Base-by-base conservation (phyloP, 2,888 invertebrate species). In the Standfussiana lucernea region DNA sequence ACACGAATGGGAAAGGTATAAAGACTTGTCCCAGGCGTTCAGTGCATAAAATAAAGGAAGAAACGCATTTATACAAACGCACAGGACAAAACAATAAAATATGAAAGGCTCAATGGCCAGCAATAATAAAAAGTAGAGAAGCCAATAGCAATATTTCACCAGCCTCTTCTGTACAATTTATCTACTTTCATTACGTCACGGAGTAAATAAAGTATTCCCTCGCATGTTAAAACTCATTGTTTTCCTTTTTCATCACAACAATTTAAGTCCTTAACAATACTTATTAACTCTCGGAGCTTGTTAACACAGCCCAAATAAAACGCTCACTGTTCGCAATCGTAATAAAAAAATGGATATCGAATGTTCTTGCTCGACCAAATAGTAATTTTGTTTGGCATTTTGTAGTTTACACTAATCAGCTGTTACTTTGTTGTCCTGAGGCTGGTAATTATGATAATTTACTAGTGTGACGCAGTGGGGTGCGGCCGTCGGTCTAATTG, bases 381-480 rank as follows among this genome's bases (percentile, higher is more conserved):
- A 77, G 69, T 78, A 37, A 84, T 79, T 81, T 70, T 73, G 68
- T 83, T 85, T 85, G 65, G 87, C 83, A 88, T 87, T 87, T 87
- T 89, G 89, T 90, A 90, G 90, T 91, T 91, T 91, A 92, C 92
- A 92, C 88, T 92, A 92, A 93, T 93, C 93, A 93, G 89, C 81
- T 73, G 85, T 85, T 84, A 91, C 89, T 90, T 89, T 91, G 91
- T 92, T 92, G 92, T 91, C 87, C 90, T 87, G 86, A 85, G 77
- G 87, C 89, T 86, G 87, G 91, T 91, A 93, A 93, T 92, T 89
- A 92, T 93, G 91, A 93, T 94, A 94, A 94, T 93, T 94, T 88
- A 89, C 91, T 90, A 89, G 90, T 89, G 87, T 89, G 90, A 88
- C 86, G 89, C 91, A 86, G 89, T 28, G 61, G 66, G 83, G 61